Percentiles rank a stretch among this genome's conserved stretches.
Conservation (phyloP, 2,113 vertebrate species). For the Macaca fascicularis region DNA sequence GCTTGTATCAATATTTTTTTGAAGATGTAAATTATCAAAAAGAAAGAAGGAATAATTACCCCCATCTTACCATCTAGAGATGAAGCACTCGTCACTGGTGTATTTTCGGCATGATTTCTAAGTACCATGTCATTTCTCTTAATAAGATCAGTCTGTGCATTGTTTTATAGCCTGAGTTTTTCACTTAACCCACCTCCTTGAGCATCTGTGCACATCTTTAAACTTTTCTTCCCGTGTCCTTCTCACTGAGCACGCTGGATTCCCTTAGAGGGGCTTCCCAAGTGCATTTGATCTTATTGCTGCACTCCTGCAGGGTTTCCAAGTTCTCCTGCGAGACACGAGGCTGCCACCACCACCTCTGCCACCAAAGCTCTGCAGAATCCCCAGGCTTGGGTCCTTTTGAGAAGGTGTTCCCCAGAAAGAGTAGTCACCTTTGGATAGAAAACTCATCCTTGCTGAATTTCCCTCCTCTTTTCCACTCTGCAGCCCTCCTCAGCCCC, state of each 20-base stretch:
- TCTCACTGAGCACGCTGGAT: background rate
- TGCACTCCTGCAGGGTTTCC: background rate
- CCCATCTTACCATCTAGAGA: background rate
- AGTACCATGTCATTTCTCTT: no score
- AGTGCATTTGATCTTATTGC: rapidly evolving
- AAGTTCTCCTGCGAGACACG: background rate
- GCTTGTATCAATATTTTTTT: background rate
- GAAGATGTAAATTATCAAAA: background rate
- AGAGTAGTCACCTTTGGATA: no score
- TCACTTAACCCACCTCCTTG: no score
- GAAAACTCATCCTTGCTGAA: background rate
- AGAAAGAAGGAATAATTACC: background rate
- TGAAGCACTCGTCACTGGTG: background rate
- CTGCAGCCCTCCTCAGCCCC: background rate
- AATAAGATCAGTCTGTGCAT: no score
- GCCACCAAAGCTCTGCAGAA: background rate
- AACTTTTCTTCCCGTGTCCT: background rate
- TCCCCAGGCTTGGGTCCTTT: background rate
- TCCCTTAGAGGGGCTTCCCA: background rate
- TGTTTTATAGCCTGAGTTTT: background rate
- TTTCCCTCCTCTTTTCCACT: background rate
- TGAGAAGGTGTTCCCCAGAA: background rate
- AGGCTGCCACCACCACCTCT: background rate
- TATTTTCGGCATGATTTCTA: background rate
- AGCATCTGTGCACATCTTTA: background rate